phyloP scores from a whole-genome alignment of 2,113 vertebrate species.

The Corapipo altera region DNA sequence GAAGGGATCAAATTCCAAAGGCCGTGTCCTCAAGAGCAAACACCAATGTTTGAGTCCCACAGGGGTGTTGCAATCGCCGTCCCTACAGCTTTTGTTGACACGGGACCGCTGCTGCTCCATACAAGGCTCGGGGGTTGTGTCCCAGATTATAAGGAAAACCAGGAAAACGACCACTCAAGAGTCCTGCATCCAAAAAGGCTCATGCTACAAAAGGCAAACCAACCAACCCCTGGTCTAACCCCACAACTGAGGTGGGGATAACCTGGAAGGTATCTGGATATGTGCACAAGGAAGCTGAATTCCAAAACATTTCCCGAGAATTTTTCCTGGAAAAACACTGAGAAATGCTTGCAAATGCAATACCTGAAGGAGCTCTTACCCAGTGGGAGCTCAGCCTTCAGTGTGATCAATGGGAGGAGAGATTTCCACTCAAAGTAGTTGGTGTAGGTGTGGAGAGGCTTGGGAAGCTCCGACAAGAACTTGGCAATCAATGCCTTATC shows the following conservation, averaged over 20 bases:
- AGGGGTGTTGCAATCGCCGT: neutral
- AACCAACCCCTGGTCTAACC: neutral
- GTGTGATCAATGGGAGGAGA: slow-evolving; percentile 76
- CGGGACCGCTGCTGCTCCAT: neutral
- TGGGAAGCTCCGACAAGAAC: slow-evolving; percentile 76
- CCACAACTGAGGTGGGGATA: neutral
- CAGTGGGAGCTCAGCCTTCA: slow-evolving; percentile 77
- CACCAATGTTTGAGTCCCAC: neutral
- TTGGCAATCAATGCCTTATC: slow-evolving; percentile 74
- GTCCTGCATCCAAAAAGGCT: neutral
- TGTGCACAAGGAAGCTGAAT: neutral
- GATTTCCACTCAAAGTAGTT: slow-evolving; percentile 76
- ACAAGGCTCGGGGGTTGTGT: neutral
- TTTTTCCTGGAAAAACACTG: neutral
- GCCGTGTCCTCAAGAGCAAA: slow-evolving; percentile 24
- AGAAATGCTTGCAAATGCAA: neutral
- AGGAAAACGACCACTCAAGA: neutral
- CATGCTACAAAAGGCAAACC: neutral
- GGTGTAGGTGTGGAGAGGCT: slow-evolving; percentile 74
- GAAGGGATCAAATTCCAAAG: slow-evolving; percentile 33
- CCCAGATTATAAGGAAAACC: neutral
- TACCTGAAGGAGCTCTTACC: slow-evolving; percentile 72
- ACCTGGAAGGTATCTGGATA: neutral
- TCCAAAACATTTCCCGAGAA: neutral
- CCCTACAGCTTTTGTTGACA: slow-evolving; percentile 1